A percentile compares a stretch with the other conserved stretches of the same genome.
Evolutionary conservation across 2,888 invertebrate genomes (phyloP).

Genomic region (Eristalis pertinax): DNA sequence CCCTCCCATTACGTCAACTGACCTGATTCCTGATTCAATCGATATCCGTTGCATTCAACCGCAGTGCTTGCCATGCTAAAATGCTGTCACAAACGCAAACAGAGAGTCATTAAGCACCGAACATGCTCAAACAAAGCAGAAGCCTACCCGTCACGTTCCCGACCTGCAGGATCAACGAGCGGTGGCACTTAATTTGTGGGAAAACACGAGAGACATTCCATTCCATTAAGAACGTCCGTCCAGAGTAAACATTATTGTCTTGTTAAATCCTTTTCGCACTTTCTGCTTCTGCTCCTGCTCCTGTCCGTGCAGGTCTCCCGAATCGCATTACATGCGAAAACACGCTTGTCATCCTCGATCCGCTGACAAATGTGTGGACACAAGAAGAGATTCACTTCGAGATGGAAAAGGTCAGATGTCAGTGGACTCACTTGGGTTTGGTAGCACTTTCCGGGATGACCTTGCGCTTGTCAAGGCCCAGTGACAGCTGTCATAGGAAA

Average conservation of each 20-base stretch:
- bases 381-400: neutral
- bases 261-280: neutral
- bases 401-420: neutral
- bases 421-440: neutral
- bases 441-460: neutral
- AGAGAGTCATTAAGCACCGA: neutral
- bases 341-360: no score
- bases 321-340: no score
- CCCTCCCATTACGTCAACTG: neutral
- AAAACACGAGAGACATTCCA: slow-evolving; percentile 31
- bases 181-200: slow-evolving; percentile 25
- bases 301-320: neutral
- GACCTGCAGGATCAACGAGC: slow-evolving; percentile 1
- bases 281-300: neutral
- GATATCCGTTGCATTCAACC: neutral
- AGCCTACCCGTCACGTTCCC: neutral
- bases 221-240: slow-evolving; percentile 48
- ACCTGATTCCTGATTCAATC: neutral
- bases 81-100: neutral
- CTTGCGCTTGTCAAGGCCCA: neutral
- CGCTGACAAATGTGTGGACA: neutral
- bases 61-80: neutral
- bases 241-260: slow-evolving; percentile 34
- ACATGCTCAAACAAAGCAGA: neutral
- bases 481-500: neutral